phyloP scores from a whole-genome alignment of 2,888 invertebrate genomes.

The Stenichneumon culpator region DNA sequence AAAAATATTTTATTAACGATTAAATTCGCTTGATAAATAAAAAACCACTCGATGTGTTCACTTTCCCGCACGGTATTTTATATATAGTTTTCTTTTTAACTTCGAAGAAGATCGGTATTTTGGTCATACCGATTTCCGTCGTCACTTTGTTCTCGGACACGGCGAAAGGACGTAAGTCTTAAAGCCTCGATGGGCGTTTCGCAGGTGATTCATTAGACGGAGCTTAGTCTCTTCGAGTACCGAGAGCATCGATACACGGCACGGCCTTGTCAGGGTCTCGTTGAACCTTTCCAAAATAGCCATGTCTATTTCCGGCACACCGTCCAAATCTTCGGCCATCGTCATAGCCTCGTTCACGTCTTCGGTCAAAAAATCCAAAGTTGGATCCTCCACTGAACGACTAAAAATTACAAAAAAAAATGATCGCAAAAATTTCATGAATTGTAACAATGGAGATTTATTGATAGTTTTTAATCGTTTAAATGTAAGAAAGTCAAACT shows the following conservation, averaged over 20 bases:
- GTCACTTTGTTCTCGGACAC: conserved; percentile 75
- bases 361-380: conserved; percentile 68
- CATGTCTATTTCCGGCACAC: conserved; percentile 75
- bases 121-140: not conserved
- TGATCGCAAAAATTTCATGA: not conserved
- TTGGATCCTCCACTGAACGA: conserved; percentile 55
- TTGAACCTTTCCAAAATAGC: conserved; percentile 72
- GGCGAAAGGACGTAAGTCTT: conserved; percentile 73
- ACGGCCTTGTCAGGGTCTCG: conserved; percentile 68
- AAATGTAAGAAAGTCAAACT: conserved; percentile 43
- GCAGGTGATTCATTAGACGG: conserved; percentile 73
- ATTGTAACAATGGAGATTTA: not conserved
- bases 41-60: not conserved
- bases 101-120: not conserved
- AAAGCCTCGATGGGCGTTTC: conserved; percentile 74
- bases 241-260: conserved; percentile 69
- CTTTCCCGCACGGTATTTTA: not conserved
- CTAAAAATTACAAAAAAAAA: conserved; percentile 66
- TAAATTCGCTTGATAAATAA: not conserved
- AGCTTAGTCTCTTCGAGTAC: conserved; percentile 74
- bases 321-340: conserved; percentile 73
- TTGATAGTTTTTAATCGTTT: too few relatives aligned
- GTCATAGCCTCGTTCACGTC: conserved; percentile 70
- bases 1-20: conserved; percentile 17
- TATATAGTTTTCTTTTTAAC: not conserved